Conservation (phyloP, 1,140 invertebrate genomes). For the Drosophila biarmipes region DNA sequence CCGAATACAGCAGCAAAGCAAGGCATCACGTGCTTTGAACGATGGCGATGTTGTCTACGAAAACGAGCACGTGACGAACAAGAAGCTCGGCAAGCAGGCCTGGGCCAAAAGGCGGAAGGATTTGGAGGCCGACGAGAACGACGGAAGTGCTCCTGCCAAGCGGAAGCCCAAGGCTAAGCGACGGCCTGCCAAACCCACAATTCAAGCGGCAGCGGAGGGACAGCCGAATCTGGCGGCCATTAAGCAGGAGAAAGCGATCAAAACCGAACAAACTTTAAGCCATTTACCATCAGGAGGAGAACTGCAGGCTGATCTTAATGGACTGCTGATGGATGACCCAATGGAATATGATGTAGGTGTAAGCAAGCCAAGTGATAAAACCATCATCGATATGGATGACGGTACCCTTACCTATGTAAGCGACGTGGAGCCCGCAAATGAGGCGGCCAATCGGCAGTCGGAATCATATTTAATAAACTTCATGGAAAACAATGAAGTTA, state of each 20-base stretch:
- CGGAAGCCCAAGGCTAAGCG: slow-evolving; percentile 16
- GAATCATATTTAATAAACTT: slow-evolving; percentile 50
- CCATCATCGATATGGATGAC: slow-evolving; percentile 47
- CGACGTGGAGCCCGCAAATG: slow-evolving; percentile 13
- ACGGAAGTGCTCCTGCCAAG: slow-evolving; percentile 8
- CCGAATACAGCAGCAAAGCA: slow-evolving; percentile 46
- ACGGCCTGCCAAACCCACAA: neutral
- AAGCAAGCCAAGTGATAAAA: slow-evolving; percentile 37
- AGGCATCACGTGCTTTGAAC: slow-evolving; percentile 45
- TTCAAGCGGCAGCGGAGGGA: neutral
- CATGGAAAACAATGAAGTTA: slow-evolving; percentile 11
- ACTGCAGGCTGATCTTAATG: slow-evolving; percentile 59
- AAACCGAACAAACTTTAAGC: slow-evolving; percentile 46
- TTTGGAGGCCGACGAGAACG: slow-evolving; percentile 22
- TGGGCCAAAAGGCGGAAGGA: slow-evolving; percentile 43
- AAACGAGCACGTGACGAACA: slow-evolving; percentile 67
- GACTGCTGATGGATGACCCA: slow-evolving; percentile 52
- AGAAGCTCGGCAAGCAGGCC: slow-evolving; percentile 60
- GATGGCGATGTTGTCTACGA: slow-evolving; percentile 72
- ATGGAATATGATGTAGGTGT: slow-evolving; percentile 9
- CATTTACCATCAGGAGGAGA: slow-evolving; percentile 27
- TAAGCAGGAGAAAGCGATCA: slow-evolving; percentile 47
- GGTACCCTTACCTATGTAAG: slow-evolving; percentile 41
- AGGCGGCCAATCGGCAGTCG: slow-evolving; percentile 11
- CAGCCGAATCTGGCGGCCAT: slow-evolving; percentile 15